Percentiles rank a stretch among this genome's conserved stretches.
phyloP scores from a whole-genome alignment of 2,888 invertebrate genomes.

The Cheilosia pagana region DNA sequence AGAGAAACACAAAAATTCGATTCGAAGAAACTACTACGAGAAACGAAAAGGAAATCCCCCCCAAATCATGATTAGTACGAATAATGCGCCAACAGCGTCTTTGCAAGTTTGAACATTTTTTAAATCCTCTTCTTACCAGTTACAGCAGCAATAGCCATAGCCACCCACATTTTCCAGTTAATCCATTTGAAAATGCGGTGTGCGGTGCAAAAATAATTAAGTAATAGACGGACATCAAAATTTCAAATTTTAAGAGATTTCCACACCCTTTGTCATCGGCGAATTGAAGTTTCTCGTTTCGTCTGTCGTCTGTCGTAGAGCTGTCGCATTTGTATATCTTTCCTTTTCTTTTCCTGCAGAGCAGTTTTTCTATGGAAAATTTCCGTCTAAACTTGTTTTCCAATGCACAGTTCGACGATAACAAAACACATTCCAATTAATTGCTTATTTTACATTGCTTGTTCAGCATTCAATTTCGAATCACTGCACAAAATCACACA shows the following conservation, averaged over 20 bases:
- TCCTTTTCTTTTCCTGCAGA: conserved; percentile 46
- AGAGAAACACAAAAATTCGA: conserved; percentile 15
- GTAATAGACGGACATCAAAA: conserved; percentile 10
- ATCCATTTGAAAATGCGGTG: conserved; percentile 38
- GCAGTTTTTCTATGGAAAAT: conserved; percentile 51
- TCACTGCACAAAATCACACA: conserved; percentile 69
- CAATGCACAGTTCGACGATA: conserved; percentile 17
- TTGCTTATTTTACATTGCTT: conserved; percentile 1
- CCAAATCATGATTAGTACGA: conserved; percentile 5
- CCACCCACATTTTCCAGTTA: conserved; percentile 30
- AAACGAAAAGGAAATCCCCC: neutral
- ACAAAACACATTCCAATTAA: conserved; percentile 32
- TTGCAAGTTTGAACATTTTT: neutral
- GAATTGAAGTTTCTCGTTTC: conserved; percentile 33
- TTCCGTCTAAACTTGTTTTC: conserved; percentile 29
- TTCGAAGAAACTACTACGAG: conserved; percentile 1
- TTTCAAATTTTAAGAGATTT: conserved; percentile 48
- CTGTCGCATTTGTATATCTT: conserved; percentile 37
- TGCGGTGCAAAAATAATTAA: conserved; percentile 16
- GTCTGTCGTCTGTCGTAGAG: conserved; percentile 30
- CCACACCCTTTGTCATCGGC: conserved; percentile 64
- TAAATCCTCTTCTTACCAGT: conserved; percentile 46
- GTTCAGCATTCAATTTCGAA: conserved; percentile 61
- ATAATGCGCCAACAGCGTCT: neutral
- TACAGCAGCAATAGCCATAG: conserved; percentile 8